Conservation (phyloP, 2,888 invertebrate species). For the Rotaria socialis region DNA sequence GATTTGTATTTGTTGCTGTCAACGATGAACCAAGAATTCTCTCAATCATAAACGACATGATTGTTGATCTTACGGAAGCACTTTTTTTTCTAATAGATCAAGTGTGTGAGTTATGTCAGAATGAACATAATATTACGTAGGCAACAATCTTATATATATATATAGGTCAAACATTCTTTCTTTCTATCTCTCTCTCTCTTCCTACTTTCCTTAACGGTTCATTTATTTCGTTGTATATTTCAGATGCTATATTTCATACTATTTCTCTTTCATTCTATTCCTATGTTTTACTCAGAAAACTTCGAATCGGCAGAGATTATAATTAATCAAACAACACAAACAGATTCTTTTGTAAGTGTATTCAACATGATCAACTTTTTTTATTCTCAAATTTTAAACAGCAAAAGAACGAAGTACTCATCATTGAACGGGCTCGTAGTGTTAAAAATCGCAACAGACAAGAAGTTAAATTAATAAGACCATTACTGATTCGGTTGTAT, state of each 20-base stretch:
- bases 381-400: no score
- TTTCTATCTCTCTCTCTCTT: background rate
- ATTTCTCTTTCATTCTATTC: no score
- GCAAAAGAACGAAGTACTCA: no score
- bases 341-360: no score
- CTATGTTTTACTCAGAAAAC: no score
- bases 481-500: background rate
- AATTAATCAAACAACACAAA: no score
- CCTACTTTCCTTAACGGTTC: no score
- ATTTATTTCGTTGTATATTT: no score
- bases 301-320: no score
- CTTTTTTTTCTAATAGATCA: background rate
- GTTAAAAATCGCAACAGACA: background rate
- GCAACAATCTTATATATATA: background rate
- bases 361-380: no score
- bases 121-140: slow-evolving; percentile 19
- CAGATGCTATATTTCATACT: no score
- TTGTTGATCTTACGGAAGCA: background rate
- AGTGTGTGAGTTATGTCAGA: slow-evolving; percentile 10
- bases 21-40: slow-evolving; percentile 28
- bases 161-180: background rate
- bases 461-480: background rate
- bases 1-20: background rate
- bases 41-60: slow-evolving; percentile 44
- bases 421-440: no score